A percentile compares a stretch with the other conserved stretches of the same genome.
Conservation (phyloP, 2,797 vertebrate genomes). For the Dipus sagitta region DNA sequence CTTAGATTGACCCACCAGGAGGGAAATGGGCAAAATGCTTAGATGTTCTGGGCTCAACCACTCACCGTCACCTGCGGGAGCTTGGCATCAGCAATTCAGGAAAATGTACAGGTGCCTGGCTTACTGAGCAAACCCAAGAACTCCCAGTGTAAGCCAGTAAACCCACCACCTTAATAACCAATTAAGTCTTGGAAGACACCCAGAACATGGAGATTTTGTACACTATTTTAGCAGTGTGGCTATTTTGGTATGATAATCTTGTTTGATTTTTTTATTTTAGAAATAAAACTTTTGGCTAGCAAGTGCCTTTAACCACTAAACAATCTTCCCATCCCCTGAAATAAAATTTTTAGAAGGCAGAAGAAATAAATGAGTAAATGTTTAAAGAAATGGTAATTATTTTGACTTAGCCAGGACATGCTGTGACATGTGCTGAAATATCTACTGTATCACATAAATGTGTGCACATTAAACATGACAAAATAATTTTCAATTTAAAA, state of each 20-base stretch:
- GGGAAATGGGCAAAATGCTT: too few species aligned
- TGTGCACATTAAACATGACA: background rate
- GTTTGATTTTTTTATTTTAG: background rate
- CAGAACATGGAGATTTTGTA: constrained; percentile 63
- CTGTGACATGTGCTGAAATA: background rate
- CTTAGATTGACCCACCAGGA: background rate
- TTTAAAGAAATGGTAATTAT: too few species aligned
- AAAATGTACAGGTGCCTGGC: constrained; percentile 77
- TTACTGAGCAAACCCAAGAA: constrained; percentile 88
- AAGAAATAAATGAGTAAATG: background rate
- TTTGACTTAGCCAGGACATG: too few species aligned
- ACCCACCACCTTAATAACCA: constrained; percentile 85
- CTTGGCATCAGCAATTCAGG: constrained; percentile 79
- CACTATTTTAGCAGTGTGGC: background rate
- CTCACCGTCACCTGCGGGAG: constrained; percentile 86
- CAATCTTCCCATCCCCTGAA: too few species aligned
- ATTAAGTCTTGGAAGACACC: constrained; percentile 78
- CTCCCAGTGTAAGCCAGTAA: constrained; percentile 87
- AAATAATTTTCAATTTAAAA: background rate
- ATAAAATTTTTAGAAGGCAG: background rate
- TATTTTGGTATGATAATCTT: constrained; percentile 1
- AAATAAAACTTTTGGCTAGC: too few species aligned
- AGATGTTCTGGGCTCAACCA: constrained; percentile 89
- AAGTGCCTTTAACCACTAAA: too few species aligned
- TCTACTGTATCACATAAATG: background rate